Percentiles rank a stretch among this genome's conserved stretches.
phyloP scores from a whole-genome alignment of 1,140 invertebrate genomes.

The Pogonognathellus flavescens region DNA sequence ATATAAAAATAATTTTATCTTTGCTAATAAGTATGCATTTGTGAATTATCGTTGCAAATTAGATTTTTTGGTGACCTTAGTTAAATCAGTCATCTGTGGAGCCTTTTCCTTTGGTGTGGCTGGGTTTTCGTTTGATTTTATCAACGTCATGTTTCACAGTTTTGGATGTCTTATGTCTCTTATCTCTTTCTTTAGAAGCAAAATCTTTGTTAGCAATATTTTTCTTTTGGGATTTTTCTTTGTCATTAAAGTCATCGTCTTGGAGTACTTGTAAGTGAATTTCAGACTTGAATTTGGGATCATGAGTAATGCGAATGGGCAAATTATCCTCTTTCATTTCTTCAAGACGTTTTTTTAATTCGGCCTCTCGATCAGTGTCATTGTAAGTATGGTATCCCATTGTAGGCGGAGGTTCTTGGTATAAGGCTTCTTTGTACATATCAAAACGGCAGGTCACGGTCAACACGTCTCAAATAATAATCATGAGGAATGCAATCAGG shows the following conservation, averaged over 20 bases:
- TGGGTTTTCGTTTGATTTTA: neutral
- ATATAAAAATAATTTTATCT: too few species aligned
- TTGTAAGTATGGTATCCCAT: neutral
- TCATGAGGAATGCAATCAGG: slow-evolving; percentile 64
- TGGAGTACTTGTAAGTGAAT: neutral
- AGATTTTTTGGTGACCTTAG: too few species aligned
- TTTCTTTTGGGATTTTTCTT: neutral
- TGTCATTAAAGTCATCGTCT: neutral
- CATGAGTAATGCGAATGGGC: neutral
- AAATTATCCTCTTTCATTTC: neutral
- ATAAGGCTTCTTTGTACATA: slow-evolving; percentile 54
- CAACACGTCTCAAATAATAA: slow-evolving; percentile 51
- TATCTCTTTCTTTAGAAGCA: too few species aligned
- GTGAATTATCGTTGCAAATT: too few species aligned
- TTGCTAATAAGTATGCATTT: too few species aligned
- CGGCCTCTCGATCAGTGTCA: slow-evolving; percentile 17
- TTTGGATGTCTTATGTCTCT: neutral
- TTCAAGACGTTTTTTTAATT: slow-evolving; percentile 14
- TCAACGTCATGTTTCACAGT: neutral
- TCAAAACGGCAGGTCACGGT: slow-evolving; percentile 49
- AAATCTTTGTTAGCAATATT: neutral
- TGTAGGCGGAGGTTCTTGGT: neutral
- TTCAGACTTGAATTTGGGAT: neutral
- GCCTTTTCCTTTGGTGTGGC: too few species aligned
- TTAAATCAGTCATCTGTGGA: too few species aligned